phyloP scores from a whole-genome alignment of 1,140 invertebrate genomes.

The Drosophila cardini region DNA sequence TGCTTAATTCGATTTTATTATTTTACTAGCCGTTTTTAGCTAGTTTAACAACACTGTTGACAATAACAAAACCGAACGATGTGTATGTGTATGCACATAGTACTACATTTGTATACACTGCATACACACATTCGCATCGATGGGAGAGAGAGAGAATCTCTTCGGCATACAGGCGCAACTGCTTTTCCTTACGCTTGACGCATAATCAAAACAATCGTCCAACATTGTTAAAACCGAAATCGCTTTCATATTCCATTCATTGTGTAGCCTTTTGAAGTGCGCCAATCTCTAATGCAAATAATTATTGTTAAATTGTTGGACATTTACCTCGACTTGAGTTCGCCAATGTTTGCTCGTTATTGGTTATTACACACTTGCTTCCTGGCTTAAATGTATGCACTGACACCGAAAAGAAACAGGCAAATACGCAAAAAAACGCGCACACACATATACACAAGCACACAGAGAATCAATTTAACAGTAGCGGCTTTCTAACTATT shows the following conservation, averaged over 20 bases:
- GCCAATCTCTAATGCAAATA: slow-evolving; percentile 20
- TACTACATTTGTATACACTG: too few relatives aligned
- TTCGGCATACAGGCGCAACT: too few relatives aligned
- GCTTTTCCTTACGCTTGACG: too few relatives aligned
- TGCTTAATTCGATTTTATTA: too few relatives aligned
- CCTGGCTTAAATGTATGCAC: slow-evolving; percentile 12
- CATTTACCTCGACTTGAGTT: slow-evolving; percentile 37
- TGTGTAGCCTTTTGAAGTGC: neutral
- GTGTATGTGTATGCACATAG: too few relatives aligned
- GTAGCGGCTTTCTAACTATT: slow-evolving; percentile 10
- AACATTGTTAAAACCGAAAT: neutral
- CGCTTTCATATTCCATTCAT: too few relatives aligned
- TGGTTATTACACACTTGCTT: slow-evolving; percentile 5
- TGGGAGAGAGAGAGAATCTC: neutral
- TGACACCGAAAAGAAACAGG: slow-evolving; percentile 27
- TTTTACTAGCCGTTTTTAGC: too few relatives aligned
- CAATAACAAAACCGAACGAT: too few relatives aligned
- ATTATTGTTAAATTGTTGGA: neutral
- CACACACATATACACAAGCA: slow-evolving; percentile 7
- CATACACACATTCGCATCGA: neutral
- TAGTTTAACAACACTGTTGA: too few relatives aligned
- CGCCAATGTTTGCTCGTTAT: neutral
- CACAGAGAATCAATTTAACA: slow-evolving; percentile 20
- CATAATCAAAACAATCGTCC: neutral
- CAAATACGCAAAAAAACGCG: slow-evolving; percentile 15